Conservation (phyloP, 2,797 vertebrate genomes). For the Lepus townsendii region DNA sequence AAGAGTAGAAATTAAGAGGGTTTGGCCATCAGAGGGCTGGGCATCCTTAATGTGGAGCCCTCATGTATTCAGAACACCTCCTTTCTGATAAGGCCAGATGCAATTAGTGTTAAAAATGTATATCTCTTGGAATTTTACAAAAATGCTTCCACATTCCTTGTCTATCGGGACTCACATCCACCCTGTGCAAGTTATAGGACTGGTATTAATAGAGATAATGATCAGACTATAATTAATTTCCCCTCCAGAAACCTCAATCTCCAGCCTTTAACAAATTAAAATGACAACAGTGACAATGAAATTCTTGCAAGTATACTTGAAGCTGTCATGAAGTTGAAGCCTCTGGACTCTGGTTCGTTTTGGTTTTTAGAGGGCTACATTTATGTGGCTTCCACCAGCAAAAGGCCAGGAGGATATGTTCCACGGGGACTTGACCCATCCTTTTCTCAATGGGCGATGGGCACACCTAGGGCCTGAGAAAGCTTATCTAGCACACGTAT, state of each 20-base stretch:
- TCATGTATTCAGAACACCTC: background rate
- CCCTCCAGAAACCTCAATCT: background rate
- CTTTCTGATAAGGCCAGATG: background rate
- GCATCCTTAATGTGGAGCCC: background rate
- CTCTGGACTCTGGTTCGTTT: background rate
- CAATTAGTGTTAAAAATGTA: background rate
- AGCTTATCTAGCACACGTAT: background rate
- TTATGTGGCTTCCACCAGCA: background rate
- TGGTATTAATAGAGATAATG: background rate
- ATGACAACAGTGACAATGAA: background rate
- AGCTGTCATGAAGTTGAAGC: background rate
- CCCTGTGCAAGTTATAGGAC: background rate
- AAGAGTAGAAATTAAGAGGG: background rate
- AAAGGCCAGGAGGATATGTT: background rate
- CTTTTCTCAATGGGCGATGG: background rate
- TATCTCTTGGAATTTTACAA: background rate
- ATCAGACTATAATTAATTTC: background rate
- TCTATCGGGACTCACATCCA: background rate
- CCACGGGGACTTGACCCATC: background rate
- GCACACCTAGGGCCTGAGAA: background rate
- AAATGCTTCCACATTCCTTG: background rate
- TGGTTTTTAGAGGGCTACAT: background rate
- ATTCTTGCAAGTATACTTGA: background rate
- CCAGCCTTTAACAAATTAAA: background rate
- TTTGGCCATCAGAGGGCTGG: background rate